A percentile compares a stretch with the other conserved stretches of the same genome.
phyloP scores from a whole-genome alignment of 2,113 vertebrate genomes.

The Pterophyllum scalare region DNA sequence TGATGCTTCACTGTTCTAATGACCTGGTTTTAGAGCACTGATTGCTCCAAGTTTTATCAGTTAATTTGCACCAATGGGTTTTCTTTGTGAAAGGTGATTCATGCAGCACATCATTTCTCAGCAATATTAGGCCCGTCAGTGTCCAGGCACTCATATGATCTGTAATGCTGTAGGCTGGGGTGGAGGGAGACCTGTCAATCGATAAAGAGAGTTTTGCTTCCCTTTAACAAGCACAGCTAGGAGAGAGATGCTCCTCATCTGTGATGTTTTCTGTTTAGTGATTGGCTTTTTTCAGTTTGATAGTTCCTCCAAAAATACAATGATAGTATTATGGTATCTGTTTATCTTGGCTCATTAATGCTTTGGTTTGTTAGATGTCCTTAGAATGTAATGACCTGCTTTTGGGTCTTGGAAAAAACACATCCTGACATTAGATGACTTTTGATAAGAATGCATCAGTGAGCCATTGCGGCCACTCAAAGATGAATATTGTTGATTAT shows the following conservation, averaged over 20 bases:
- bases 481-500: neutral
- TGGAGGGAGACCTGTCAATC: constrained; percentile 12
- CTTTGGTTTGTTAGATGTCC: neutral
- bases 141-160: constrained; percentile 38
- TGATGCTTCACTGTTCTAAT: neutral
- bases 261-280: neutral
- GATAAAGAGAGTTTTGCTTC: constrained; percentile 33
- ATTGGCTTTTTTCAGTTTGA: neutral
- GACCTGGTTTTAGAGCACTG: neutral
- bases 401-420: neutral
- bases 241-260: neutral
- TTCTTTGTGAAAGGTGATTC: constrained; percentile 2
- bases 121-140: neutral
- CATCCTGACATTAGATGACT: neutral
- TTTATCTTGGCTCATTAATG: neutral
- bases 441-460: neutral
- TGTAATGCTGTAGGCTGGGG: neutral
- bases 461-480: neutral
- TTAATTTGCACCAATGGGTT: neutral
- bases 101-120: constrained; percentile 22
- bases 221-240: neutral
- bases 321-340: neutral
- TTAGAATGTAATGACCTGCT: neutral
- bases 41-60: neutral
- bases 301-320: neutral